These are phyloP conservation scores for Napeogenes inachia DNA, from an alignment of 2,888 invertebrate species.

Conservation along the genomic window DNA sequence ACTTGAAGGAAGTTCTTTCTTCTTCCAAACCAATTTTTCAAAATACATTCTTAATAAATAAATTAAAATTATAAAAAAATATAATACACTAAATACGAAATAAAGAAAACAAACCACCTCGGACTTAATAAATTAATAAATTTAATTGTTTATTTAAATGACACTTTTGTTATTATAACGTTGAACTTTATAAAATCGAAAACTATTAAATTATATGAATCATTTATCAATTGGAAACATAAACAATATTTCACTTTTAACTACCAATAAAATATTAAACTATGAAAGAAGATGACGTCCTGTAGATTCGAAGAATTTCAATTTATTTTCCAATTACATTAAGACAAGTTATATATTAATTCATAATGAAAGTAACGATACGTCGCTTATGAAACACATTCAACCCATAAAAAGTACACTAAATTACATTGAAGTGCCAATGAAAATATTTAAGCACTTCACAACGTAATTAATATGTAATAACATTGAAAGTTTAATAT, in stretches of 20 bases:
- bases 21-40: too few relatives aligned
- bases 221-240: conserved; percentile 3
- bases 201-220: too few relatives aligned
- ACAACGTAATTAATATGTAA: conserved; percentile 26
- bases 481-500: conserved; percentile 17
- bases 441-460: conserved; percentile 20
- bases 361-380: conserved; percentile 5
- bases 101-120: too few relatives aligned
- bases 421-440: conserved; percentile 18
- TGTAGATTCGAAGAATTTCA: conserved; percentile 9
- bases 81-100: too few relatives aligned
- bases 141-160: too few relatives aligned
- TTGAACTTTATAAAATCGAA: too few relatives aligned
- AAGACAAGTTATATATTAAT: conserved; percentile 24
- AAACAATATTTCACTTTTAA: background rate
- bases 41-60: too few relatives aligned
- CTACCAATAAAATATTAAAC: conserved; percentile 1
- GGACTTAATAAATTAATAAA: too few relatives aligned
- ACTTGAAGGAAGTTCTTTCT: too few relatives aligned
- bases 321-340: conserved; percentile 19
- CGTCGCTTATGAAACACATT: conserved; percentile 13
- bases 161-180: too few relatives aligned
- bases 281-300: conserved; percentile 5
- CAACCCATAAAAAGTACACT: conserved; percentile 16
- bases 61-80: too few relatives aligned